Percentiles rank a stretch among this genome's conserved stretches.
These are phyloP conservation scores for Iguana delicatissima DNA, from an alignment of 2,797 vertebrate genomes.

Conservation along the genomic window DNA sequence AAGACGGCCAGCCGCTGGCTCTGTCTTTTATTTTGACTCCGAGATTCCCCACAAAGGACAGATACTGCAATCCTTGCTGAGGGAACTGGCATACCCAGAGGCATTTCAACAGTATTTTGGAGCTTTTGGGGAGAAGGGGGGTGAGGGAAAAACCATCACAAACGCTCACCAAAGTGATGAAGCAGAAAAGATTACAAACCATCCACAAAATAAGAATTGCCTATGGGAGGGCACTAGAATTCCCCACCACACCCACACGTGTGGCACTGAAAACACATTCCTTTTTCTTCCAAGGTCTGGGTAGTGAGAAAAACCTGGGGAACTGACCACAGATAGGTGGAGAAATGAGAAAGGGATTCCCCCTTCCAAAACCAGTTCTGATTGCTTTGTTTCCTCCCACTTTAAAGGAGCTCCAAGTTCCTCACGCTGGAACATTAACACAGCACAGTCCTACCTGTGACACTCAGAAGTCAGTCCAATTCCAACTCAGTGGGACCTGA, in stretches of 20 bases:
- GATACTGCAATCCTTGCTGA: not conserved
- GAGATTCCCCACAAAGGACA: constrained; percentile 25
- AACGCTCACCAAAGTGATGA: not conserved
- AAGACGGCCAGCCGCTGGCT: constrained; percentile 21
- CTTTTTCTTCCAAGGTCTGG: not conserved
- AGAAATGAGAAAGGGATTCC: not conserved
- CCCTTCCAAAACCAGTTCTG: not conserved
- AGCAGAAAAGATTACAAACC: not conserved
- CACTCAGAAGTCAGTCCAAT: not conserved
- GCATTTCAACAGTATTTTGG: not conserved
- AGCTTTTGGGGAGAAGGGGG: not conserved
- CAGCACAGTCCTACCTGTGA: not conserved
- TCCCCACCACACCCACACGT: constrained; percentile 22
- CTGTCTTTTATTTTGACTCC: constrained; percentile 22
- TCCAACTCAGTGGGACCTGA: not conserved
- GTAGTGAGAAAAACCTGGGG: not conserved
- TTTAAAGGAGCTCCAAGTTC: not conserved
- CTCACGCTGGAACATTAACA: not conserved
- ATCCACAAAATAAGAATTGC: not conserved
- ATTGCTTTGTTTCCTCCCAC: not conserved
- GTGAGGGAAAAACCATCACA: not conserved
- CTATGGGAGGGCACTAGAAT: not conserved
- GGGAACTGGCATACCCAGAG: not conserved
- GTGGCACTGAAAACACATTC: constrained; percentile 11
- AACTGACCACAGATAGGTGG: not conserved